Evolutionary conservation across 2,113 vertebrate species (phyloP).

Genomic region (Gobiocypris rarus): DNA sequence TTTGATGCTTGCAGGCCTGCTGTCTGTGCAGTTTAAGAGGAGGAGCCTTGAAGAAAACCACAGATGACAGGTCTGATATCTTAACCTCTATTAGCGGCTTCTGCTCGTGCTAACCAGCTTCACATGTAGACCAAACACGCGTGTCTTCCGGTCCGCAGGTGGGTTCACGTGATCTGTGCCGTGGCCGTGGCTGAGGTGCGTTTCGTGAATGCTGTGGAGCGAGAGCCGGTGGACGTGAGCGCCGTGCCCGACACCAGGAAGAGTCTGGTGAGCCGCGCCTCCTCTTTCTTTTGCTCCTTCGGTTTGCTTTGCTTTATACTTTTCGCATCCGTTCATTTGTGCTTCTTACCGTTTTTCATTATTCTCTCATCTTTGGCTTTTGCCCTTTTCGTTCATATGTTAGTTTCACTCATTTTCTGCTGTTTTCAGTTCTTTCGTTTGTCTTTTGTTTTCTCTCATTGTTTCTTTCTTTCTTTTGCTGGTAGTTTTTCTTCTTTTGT

Average conservation of each 20-base stretch:
- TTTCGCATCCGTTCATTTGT: too few relatives aligned
- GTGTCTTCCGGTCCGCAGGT: constrained; percentile 74
- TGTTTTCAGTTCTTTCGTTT: neutral
- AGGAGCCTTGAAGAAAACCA: constrained; percentile 91
- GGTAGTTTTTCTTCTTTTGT: too few relatives aligned
- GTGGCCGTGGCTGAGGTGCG: constrained; percentile 91
- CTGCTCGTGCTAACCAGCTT: neutral
- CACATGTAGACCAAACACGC: neutral
- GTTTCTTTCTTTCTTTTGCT: neutral
- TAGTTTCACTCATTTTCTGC: neutral
- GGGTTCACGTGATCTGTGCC: constrained; percentile 94
- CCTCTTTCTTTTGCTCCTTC: too few relatives aligned
- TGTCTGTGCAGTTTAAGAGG: constrained; percentile 94
- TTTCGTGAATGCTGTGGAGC: constrained; percentile 86
- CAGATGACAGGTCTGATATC: constrained; percentile 82
- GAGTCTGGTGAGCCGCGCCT: constrained; percentile 82
- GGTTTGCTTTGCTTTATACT: too few relatives aligned
- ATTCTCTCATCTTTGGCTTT: too few relatives aligned
- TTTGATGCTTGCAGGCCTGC: constrained; percentile 81
- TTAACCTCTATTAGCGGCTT: neutral
- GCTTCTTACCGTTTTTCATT: too few relatives aligned
- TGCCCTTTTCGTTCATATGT: too few relatives aligned
- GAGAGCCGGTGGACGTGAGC: constrained; percentile 90
- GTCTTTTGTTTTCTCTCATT: neutral
- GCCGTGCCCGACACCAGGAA: constrained; percentile 90